Evolutionary conservation across 2,888 invertebrate genomes (phyloP), one percentile per base, ranked within the genome.

Genomic region (Dryobotodes eremita): DNA sequence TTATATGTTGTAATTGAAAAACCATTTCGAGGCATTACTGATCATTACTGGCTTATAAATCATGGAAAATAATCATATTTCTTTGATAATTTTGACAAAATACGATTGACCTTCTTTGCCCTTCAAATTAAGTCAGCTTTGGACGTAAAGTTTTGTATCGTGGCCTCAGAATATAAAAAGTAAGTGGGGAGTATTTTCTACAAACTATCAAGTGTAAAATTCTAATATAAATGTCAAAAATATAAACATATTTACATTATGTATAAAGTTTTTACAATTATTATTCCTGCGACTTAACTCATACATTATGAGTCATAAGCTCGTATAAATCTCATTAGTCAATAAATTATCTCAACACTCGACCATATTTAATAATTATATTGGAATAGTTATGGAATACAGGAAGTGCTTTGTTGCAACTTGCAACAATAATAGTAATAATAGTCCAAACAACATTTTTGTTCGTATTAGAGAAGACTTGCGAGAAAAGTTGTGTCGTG

Each of bases 381-480:
- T 36, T 26, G 61, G 26, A 31, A 61, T 26, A 61, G 26, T 17
- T 26, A 61, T 26, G 61, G 42, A 42, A 17, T n/a, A 46, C n/a
- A 66, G 10, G 46, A 46, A 66, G 46, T 46, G 65, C n/a, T 66
- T 66, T 66, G 46, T 46, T 46, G n/a, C 46, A 66, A 46, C 65
- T 46, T 66, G 68, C 50, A 68, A 26, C 20, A 68, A 68, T 50
- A 20, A 66, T 50, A 66, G 20, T 20, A 68, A 68, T 50, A 20
- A 66, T 50, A 66, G 20, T 20, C 68, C 26, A 50, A 68, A 68
- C 68, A 68, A 50, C 31, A 68, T 62, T 20, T 72, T 72, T 53
- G 72, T 72, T 72, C 62, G 72, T 64, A 62, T 62, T 72, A 50
- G 72, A 64, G 64, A 72, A 50, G 62, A 72, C n/a, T 72, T 72